Conservation (phyloP, 2,888 invertebrate genomes). For the Dynastes hyllus region DNA sequence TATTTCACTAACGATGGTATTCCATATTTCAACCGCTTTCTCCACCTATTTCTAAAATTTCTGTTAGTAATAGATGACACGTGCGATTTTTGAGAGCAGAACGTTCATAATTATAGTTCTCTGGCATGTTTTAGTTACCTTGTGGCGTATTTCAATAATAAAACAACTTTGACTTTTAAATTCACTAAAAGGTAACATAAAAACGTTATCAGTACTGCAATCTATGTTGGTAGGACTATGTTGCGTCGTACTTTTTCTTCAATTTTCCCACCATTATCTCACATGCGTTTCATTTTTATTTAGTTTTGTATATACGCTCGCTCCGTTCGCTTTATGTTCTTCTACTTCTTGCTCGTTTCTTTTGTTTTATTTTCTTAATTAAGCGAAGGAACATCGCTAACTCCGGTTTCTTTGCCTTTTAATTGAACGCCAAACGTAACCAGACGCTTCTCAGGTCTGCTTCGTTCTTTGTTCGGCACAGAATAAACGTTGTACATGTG, state of each 20-base stretch:
- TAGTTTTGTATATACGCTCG: slow-evolving; percentile 5
- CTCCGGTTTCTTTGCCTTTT: slow-evolving; percentile 34
- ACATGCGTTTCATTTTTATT: slow-evolving; percentile 9
- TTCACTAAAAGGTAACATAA: too few species aligned
- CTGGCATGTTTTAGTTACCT: too few species aligned
- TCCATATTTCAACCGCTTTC: too few species aligned
- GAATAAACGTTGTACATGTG: slow-evolving; percentile 1
- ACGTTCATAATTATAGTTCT: too few species aligned
- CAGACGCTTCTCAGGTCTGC: slow-evolving; percentile 9
- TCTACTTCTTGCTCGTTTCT: slow-evolving; percentile 4
- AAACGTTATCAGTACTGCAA: slow-evolving; percentile 4
- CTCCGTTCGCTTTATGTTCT: slow-evolving; percentile 1
- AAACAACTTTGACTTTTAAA: too few species aligned
- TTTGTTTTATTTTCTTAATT: slow-evolving; percentile 35
- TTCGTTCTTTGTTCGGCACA: slow-evolving; percentile 8
- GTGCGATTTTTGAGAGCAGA: too few species aligned
- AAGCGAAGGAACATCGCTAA: slow-evolving; percentile 23
- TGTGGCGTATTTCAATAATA: too few species aligned
- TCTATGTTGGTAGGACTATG: background rate
- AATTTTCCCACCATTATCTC: slow-evolving; percentile 30
- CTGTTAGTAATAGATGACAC: too few species aligned
- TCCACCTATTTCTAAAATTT: too few species aligned
- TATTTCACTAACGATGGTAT: too few species aligned
- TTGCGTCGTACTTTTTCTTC: background rate
- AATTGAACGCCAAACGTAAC: slow-evolving; percentile 33